Base-by-base conservation (phyloP, 2,797 vertebrate species). In the Neopelma chrysocephalum region DNA sequence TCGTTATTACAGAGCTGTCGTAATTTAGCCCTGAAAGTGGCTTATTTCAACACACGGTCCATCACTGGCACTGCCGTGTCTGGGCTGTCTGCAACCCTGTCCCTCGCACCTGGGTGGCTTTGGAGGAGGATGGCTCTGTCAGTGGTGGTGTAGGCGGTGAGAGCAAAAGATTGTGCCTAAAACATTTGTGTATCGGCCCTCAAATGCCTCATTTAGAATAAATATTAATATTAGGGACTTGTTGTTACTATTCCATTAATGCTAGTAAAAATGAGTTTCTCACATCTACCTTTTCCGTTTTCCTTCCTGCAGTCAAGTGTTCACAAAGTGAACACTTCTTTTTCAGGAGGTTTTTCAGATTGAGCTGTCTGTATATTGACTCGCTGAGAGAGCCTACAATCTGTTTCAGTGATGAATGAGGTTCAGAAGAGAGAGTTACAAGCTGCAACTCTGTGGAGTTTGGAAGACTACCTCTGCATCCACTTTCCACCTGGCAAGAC, bases 31-130 rank as follows among this genome's bases (percentile, higher is more conserved):
- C 17, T 40, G 82, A 42, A 53, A 68, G 51, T 1, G 26, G 11
- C 27, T 80, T 32, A 9, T 83, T 83, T 82, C 51, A 32, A 9
- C 12, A 12, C 12, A 9, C 25, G 27, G 25, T 4, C 8, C 23
- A 9, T n/a, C 16, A 10, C 25, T 7, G 45, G 23, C 45, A 36
- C 36, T 50, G n/a, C 29, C 1, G 1, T 43, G 4, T 26, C 16
- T 1, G 15, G 1, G 6, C 21, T 19, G 15, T 12, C 17, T 3
- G 0, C 3, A 1, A 4, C 9, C 26, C 21, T 61, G 42, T 53
- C 17, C 29, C 9, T 61, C 38, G 4, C n/a, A 40, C 12, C 34
- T 27, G 1, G 3, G 22, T 66, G 43, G 3, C 29, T 93, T 75
- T 47, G 58, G 42, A 71, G 45, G 31, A 21, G 19, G 22, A 15